These are phyloP conservation scores for Promerops cafer DNA, from an alignment of 2,113 vertebrate species.

Conservation along the genomic window DNA sequence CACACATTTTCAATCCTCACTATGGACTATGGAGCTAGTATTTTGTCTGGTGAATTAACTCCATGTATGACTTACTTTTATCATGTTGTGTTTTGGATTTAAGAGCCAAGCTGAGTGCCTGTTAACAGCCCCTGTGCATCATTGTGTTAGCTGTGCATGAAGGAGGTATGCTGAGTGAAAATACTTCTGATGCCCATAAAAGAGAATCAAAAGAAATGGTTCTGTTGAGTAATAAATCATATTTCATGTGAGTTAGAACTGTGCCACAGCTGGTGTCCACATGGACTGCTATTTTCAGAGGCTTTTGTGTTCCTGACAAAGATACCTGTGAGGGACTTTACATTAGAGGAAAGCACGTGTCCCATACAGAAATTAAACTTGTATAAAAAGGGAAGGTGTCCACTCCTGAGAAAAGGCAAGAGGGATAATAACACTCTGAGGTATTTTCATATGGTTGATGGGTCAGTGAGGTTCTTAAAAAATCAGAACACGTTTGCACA, in stretches of 20 bases:
- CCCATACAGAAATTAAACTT: background rate
- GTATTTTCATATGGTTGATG: background rate
- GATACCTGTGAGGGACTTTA: background rate
- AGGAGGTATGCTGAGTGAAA: background rate
- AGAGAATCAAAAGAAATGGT: background rate
- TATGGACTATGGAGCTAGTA: background rate
- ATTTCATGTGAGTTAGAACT: background rate
- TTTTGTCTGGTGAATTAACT: background rate
- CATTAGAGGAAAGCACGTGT: background rate
- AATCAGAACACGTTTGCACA: background rate
- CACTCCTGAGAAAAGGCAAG: background rate
- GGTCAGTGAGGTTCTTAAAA: background rate
- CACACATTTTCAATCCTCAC: background rate
- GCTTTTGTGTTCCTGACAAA: background rate
- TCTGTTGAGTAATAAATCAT: background rate
- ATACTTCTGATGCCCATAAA: background rate
- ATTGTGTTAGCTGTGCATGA: background rate
- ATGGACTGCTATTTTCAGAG: background rate
- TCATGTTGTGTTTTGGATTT: background rate
- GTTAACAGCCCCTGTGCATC: background rate
- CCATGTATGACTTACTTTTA: background rate
- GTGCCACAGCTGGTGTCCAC: background rate
- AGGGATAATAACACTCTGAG: background rate
- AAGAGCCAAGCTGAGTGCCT: background rate
- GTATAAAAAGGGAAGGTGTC: background rate